Evolutionary conservation across 2,888 invertebrate genomes (phyloP).

Genomic region (Mimas tiliae): DNA sequence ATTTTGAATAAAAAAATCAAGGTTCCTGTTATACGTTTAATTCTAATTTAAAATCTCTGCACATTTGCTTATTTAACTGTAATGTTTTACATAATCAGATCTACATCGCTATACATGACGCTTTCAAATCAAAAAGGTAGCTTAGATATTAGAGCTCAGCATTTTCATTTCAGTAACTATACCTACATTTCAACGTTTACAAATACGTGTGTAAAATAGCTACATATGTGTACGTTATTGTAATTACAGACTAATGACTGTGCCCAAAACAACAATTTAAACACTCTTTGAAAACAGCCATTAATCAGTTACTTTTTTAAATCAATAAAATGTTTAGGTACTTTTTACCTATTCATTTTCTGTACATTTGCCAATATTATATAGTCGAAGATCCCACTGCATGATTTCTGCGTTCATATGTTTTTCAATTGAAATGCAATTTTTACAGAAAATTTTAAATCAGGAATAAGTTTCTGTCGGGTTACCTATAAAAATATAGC

Average conservation of each 20-base stretch:
- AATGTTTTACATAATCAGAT: not conserved
- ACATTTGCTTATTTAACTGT: not conserved
- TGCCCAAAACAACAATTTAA: not conserved
- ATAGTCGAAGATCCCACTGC: too few species aligned
- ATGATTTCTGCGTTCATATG: too few species aligned
- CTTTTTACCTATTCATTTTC: not conserved
- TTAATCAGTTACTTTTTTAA: conserved; percentile 12
- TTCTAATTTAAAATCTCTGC: not conserved
- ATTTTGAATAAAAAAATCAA: conserved; percentile 43
- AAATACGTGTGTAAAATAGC: not conserved
- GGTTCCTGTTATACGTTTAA: conserved; percentile 2
- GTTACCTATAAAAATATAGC: too few species aligned
- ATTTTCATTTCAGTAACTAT: conserved; percentile 4
- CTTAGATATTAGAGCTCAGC: not conserved
- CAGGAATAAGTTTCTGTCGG: too few species aligned
- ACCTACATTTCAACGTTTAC: not conserved
- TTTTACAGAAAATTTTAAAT: too few species aligned
- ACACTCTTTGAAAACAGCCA: not conserved
- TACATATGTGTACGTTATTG: not conserved
- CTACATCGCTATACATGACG: not conserved
- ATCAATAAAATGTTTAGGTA: not conserved
- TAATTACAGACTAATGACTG: not conserved
- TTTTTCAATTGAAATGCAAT: too few species aligned
- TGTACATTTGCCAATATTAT: not conserved
- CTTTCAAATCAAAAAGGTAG: not conserved